phyloP scores from a whole-genome alignment of 2,113 vertebrate species.

The Telmatochromis bifrenatus region DNA sequence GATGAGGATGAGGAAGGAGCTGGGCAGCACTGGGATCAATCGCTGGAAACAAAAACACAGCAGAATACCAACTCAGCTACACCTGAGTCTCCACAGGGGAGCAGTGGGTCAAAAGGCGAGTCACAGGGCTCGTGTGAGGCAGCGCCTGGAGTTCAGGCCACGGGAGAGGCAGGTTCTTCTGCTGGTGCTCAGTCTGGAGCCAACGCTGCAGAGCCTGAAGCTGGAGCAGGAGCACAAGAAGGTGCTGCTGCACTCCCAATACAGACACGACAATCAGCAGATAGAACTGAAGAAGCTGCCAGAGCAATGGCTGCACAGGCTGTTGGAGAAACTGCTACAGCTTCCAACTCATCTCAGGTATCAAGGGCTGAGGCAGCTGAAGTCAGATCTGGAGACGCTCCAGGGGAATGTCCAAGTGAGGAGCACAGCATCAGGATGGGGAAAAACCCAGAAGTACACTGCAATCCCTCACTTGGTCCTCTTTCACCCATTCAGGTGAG shows the following conservation, averaged over 20 bases:
- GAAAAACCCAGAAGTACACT: conserved; percentile 64
- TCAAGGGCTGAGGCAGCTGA: not conserved
- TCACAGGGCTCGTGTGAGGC: not conserved
- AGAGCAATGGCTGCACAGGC: not conserved
- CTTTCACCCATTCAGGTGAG: conserved; percentile 66
- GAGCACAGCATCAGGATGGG: conserved; percentile 27
- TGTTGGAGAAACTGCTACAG: not conserved
- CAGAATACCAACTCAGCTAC: not conserved
- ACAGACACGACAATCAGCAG: not conserved
- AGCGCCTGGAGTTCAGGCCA: not conserved
- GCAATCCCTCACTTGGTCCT: conserved; percentile 50
- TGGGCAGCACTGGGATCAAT: conserved; percentile 19
- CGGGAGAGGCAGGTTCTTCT: not conserved
- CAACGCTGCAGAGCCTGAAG: not conserved
- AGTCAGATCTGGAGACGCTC: not conserved
- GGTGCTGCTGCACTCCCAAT: not conserved
- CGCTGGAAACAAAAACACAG: not conserved
- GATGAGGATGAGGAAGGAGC: conserved; percentile 85
- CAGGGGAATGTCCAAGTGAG: conserved; percentile 14
- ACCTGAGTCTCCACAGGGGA: not conserved
- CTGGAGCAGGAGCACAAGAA: not conserved
- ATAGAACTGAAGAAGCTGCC: not conserved
- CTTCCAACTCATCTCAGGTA: not conserved
- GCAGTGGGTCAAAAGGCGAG: not conserved
- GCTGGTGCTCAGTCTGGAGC: not conserved